phyloP scores from a whole-genome alignment of 2,888 invertebrate genomes.

The Palloptera scutellata region DNA sequence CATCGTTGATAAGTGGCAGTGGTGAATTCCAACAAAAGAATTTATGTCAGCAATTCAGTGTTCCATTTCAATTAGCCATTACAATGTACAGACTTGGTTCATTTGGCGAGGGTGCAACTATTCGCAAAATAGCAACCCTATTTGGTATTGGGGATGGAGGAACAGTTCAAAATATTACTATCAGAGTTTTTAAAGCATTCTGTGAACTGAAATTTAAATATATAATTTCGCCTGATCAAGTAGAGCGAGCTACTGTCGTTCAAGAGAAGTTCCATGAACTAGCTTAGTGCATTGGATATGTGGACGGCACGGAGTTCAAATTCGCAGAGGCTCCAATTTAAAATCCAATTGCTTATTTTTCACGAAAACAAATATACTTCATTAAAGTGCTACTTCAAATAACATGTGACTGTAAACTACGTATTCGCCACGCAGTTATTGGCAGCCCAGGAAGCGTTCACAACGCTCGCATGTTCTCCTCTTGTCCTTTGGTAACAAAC shows the following conservation, averaged over 20 bases:
- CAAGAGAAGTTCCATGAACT: conserved; percentile 25
- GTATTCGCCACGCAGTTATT: too few species aligned
- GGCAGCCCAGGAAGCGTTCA: conserved; percentile 23
- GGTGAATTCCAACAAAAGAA: neutral
- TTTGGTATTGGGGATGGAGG: conserved; percentile 34
- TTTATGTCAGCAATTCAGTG: neutral
- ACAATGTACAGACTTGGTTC: conserved; percentile 20
- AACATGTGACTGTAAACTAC: too few species aligned
- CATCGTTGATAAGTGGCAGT: neutral
- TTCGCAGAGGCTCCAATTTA: too few species aligned
- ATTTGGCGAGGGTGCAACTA: conserved; percentile 17
- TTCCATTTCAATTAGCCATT: neutral
- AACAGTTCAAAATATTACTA: conserved; percentile 28
- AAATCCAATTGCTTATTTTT: too few species aligned
- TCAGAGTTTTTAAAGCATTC: conserved; percentile 20
- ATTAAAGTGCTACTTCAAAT: too few species aligned
- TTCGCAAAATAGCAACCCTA: conserved; percentile 27
- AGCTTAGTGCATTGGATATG: conserved; percentile 32
- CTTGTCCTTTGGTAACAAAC: conserved; percentile 1
- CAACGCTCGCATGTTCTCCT: conserved; percentile 22
- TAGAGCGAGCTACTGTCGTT: neutral
- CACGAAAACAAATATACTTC: too few species aligned
- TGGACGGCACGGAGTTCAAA: conserved; percentile 5
- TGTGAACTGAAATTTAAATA: too few species aligned
- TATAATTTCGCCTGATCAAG: too few species aligned